These are phyloP conservation scores for Noctua comes DNA, from an alignment of 2,888 invertebrate species.

Conservation along the genomic window DNA sequence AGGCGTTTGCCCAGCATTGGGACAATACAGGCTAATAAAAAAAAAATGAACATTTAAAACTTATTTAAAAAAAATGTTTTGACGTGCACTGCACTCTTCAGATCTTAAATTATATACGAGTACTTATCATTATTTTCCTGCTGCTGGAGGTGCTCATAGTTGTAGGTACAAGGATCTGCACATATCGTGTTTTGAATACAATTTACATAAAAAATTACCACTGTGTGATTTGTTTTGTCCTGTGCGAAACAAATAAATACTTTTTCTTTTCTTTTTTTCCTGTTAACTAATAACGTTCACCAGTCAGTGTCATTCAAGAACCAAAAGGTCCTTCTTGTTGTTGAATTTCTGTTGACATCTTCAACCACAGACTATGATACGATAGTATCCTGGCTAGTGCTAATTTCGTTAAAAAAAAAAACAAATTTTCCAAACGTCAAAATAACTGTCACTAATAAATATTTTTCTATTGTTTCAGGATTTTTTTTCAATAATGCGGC, in stretches of 20 bases:
- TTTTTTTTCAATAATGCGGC: slow-evolving; percentile 88
- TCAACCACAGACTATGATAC: not conserved
- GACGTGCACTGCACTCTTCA: not conserved
- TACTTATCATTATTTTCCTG: no score
- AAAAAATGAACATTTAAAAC: not conserved
- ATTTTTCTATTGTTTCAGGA: slow-evolving; percentile 81
- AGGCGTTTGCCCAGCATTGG: no score
- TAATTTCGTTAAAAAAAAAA: not conserved
- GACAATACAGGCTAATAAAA: no score
- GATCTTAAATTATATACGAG: no score
- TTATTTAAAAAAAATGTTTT: not conserved
- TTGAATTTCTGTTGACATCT: not conserved
- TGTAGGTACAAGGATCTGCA: no score
- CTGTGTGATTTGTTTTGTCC: no score
- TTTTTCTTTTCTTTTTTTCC: no score
- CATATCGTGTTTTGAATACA: no score
- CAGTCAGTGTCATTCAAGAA: not conserved
- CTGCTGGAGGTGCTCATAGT: no score
- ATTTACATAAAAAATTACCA: no score
- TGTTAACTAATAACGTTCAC: not conserved
- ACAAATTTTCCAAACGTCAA: not conserved
- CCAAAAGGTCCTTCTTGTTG: not conserved
- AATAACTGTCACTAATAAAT: slow-evolving; percentile 16
- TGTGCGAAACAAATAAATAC: no score
- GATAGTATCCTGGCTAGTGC: not conserved